A percentile compares a stretch with the other conserved stretches of the same genome.
Evolutionary conservation across 2,888 invertebrate species (phyloP).

Genomic region (Lydus trimaculatus): DNA sequence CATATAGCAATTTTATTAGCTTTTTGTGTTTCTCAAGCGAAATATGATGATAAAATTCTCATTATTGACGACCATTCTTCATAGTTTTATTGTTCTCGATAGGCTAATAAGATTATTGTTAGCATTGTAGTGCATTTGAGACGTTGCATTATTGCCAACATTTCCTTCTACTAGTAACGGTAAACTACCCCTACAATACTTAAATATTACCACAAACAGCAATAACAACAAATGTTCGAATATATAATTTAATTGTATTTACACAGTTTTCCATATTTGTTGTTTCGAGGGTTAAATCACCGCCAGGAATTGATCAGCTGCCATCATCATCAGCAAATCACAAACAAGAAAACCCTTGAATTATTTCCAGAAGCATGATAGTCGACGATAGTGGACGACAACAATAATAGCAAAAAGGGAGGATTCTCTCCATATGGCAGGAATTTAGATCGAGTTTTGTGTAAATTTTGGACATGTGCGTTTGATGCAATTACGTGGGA

Average conservation of each 20-base stretch:
- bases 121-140: too few species aligned
- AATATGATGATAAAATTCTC: too few species aligned
- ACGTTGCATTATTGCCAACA: conserved; percentile 40
- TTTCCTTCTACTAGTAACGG: conserved; percentile 20
- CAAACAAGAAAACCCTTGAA: not conserved
- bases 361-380: conserved; percentile 9
- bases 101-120: conserved; percentile 51
- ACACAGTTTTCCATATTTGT: conserved; percentile 50
- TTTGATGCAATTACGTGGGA: conserved; percentile 48
- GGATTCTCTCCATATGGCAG: conserved; percentile 26
- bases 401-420: conserved; percentile 39
- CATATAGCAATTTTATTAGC: too few species aligned
- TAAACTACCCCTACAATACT: conserved; percentile 42
- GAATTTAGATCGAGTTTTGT: conserved; percentile 23
- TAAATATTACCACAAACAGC: conserved; percentile 36
- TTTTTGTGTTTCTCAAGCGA: conserved; percentile 50
- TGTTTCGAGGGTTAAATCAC: conserved; percentile 18
- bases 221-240: conserved; percentile 54
- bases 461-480: conserved; percentile 54
- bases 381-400: not conserved
- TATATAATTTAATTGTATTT: conserved; percentile 56
- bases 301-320: not conserved
- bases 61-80: conserved; percentile 40
- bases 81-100: conserved; percentile 51
- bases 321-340: conserved; percentile 3